Base-by-base conservation (phyloP, 2,113 vertebrate species). In the Ictalurus furcatus region DNA sequence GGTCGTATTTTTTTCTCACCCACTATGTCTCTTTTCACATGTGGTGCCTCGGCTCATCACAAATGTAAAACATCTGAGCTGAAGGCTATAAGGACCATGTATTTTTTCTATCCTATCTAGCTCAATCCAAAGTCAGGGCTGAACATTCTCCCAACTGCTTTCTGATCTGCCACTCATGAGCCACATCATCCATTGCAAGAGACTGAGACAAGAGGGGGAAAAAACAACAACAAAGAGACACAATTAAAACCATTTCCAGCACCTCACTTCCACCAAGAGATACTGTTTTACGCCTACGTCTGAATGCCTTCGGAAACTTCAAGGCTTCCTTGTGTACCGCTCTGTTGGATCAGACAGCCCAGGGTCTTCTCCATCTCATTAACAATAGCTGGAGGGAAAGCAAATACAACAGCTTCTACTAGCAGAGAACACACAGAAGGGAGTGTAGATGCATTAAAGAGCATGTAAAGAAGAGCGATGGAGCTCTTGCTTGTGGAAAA, bases 161-260 rank as follows among this genome's bases (percentile, higher is more conserved):
- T 3, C 13, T n/a, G 73, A 44, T 76, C 12, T 79, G 76, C 44
- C 44, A 52, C 44, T 79, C 12, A 73, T 74, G 11, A 74, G 48
- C 56, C 17, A 59, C 2, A 23, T 69, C 19, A 73, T 8, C 4
- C 11, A 6, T 9, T 34, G 52, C 69, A 44, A 85, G 65, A 85
- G 7, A 21, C 37, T 81, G 52, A 81, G 3, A 56, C 52, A 37
- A 73, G 30, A 37, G n/a, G 30, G 34, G 23, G 40, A 52, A 37
- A 61, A 87, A 54, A 65, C 13, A 34, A 81, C 65, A 86, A 73
- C 3, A 58, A 23, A 88, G 71, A 87, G 48, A 58, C 13, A 37
- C 88, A 88, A 91, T 91, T 91, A 89, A 88, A 65, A 54, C 58
- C 30, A 74, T 89, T 91, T 91, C 73, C 59, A 74, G 52, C 21